These are phyloP conservation scores for Galbula dea DNA, from an alignment of 2,113 vertebrate species.

Conservation along the genomic window DNA sequence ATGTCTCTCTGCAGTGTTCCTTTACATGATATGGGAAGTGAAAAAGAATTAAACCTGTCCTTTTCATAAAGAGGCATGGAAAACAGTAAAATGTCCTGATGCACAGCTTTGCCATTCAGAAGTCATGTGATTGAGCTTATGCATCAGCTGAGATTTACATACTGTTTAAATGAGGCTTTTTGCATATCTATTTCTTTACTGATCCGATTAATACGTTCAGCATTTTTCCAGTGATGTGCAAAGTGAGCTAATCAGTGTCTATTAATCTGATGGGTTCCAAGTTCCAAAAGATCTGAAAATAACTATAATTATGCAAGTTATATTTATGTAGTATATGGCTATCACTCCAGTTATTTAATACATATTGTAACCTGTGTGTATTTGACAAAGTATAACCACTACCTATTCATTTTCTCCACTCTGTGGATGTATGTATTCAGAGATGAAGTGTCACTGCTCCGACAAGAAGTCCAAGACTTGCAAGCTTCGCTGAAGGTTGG, in stretches of 20 bases:
- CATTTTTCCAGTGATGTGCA: background rate
- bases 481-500: constrained; percentile 92
- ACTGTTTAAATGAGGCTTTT: background rate
- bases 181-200: background rate
- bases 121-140: background rate
- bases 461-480: constrained; percentile 94
- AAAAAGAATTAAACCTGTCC: background rate
- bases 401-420: constrained; percentile 49
- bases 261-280: background rate
- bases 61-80: background rate
- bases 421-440: constrained; percentile 67
- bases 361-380: background rate
- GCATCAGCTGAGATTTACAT: background rate
- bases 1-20: background rate
- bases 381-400: constrained; percentile 10
- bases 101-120: background rate
- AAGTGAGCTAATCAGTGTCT: background rate
- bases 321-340: background rate
- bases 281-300: background rate
- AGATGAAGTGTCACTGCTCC: constrained; percentile 87
- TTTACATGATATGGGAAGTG: background rate
- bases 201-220: background rate
- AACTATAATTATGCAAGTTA: background rate
- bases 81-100: background rate
- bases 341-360: background rate